phyloP scores from a whole-genome alignment of 2,888 invertebrate genomes.

The Tachina lurida region DNA sequence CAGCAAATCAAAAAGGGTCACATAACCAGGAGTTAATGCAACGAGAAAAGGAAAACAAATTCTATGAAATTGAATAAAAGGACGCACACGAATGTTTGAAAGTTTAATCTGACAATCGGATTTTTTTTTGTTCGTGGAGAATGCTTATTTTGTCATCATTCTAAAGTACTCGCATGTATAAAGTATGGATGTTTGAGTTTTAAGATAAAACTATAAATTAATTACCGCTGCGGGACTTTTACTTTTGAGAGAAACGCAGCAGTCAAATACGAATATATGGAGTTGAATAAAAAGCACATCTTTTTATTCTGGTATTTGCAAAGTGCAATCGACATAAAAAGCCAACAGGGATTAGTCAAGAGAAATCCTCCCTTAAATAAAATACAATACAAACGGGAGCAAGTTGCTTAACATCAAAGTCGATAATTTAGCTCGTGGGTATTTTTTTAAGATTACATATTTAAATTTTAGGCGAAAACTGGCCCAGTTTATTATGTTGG shows the following conservation, averaged over 20 bases:
- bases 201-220: constrained; percentile 82
- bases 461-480: constrained; percentile 55
- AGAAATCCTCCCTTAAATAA: constrained; percentile 55
- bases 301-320: not conserved
- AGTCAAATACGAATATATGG: constrained; percentile 26
- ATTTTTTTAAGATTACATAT: constrained; percentile 35
- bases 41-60: constrained; percentile 4
- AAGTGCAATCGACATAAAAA: constrained; percentile 34
- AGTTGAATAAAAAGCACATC: constrained; percentile 64
- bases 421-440: constrained; percentile 51
- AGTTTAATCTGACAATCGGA: constrained; percentile 67
- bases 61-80: constrained; percentile 21
- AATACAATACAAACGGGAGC: not conserved
- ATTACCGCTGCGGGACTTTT: constrained; percentile 81
- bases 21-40: constrained; percentile 36
- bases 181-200: constrained; percentile 55
- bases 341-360: constrained; percentile 44
- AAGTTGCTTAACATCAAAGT: constrained; percentile 53
- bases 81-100: constrained; percentile 33
- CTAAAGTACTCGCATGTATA: constrained; percentile 34
- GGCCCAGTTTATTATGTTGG: constrained; percentile 32
- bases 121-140: constrained; percentile 45
- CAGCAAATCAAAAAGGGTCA: constrained; percentile 34
- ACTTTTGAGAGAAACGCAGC: constrained; percentile 72
- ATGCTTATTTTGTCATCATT: constrained; percentile 57